These are phyloP conservation scores for Drosophila emarginata DNA, from an alignment of 2,888 invertebrate genomes.

Conservation along the genomic window DNA sequence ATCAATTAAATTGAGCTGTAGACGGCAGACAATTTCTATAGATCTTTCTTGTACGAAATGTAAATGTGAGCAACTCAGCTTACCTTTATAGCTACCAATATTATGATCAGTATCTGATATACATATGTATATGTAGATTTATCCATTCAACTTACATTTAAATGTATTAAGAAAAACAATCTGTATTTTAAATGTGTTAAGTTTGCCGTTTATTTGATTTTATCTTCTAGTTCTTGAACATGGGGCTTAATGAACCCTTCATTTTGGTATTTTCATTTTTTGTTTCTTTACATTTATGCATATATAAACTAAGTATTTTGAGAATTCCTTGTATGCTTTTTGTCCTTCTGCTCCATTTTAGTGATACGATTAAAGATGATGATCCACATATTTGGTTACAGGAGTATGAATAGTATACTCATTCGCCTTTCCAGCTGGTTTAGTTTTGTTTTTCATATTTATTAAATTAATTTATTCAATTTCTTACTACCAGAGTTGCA, in stretches of 20 bases:
- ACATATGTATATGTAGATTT: too few relatives aligned
- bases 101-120: too few relatives aligned
- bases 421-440: slow-evolving; percentile 17
- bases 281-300: slow-evolving; percentile 34
- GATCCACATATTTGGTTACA: slow-evolving; percentile 43
- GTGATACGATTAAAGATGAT: slow-evolving; percentile 43
- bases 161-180: neutral
- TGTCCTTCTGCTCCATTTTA: slow-evolving; percentile 23
- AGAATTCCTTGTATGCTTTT: slow-evolving; percentile 54
- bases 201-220: slow-evolving; percentile 67
- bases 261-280: slow-evolving; percentile 35
- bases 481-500: neutral
- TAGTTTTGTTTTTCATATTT: slow-evolving; percentile 21
- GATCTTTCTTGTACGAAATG: neutral
- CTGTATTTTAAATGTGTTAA: slow-evolving; percentile 40
- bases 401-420: slow-evolving; percentile 17
- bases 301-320: slow-evolving; percentile 42
- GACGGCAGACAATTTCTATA: neutral
- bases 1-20: too few relatives aligned
- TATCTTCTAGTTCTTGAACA: slow-evolving; percentile 68
- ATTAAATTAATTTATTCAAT: slow-evolving; percentile 35
- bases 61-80: too few relatives aligned
- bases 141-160: too few relatives aligned
- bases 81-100: too few relatives aligned
- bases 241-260: slow-evolving; percentile 36